Evolutionary conservation across 2,888 invertebrate genomes (phyloP).

Genomic region (Plusia festucae): DNA sequence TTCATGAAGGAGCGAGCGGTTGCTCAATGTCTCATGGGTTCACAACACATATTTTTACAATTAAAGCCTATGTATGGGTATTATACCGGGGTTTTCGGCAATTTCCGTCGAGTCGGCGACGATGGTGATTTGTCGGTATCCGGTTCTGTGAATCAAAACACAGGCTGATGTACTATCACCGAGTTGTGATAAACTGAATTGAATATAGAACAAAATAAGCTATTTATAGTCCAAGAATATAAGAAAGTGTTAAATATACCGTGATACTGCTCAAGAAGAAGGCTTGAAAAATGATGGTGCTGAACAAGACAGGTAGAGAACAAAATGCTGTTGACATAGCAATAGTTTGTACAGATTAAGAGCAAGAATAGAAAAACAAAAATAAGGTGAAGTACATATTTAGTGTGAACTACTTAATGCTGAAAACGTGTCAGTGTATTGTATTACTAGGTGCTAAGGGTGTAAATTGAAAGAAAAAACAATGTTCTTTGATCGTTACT

Average conservation of each 20-base stretch:
- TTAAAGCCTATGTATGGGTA: conserved; percentile 89
- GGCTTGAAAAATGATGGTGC: conserved; percentile 64
- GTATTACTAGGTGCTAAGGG: background rate
- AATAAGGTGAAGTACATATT: conserved; percentile 19
- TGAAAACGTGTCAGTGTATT: background rate
- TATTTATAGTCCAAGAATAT: conserved; percentile 37
- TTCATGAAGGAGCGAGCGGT: conserved; percentile 79
- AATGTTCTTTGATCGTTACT: background rate
- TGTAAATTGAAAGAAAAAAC: background rate
- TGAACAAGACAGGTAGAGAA: conserved; percentile 55
- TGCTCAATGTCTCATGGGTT: conserved; percentile 85
- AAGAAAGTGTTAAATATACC: conserved; percentile 57
- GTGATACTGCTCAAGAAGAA: conserved; percentile 63
- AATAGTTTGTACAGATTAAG: conserved; percentile 43
- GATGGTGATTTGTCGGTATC: conserved; percentile 96
- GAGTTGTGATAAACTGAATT: conserved; percentile 40
- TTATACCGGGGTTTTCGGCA: conserved; percentile 99
- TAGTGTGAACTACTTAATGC: background rate
- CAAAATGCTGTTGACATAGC: conserved; percentile 59
- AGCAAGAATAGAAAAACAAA: conserved; percentile 53
- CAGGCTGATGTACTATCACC: conserved; percentile 70
- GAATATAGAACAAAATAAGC: conserved; percentile 25
- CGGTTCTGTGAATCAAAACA: conserved; percentile 91
- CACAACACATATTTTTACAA: conserved; percentile 90
- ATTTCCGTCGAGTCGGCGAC: conserved; percentile 97